Evolutionary conservation across 2,888 invertebrate genomes (phyloP).

Genomic region (Rhodophaea formosa): DNA sequence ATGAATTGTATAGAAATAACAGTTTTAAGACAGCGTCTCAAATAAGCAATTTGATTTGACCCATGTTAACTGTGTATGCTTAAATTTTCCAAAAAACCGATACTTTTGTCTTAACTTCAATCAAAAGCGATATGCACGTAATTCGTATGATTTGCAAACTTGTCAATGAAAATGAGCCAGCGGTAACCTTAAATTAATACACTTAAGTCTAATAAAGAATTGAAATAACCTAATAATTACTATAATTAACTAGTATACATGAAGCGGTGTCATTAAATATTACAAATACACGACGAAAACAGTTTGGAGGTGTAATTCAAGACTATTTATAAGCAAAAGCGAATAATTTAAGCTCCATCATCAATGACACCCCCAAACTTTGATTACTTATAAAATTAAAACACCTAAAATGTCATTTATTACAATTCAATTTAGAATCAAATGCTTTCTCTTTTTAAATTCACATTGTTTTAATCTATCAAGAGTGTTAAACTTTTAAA

Average conservation of each 20-base stretch:
- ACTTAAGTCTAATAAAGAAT: slow-evolving; percentile 43
- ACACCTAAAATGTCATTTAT: slow-evolving; percentile 74
- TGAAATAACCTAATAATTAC: slow-evolving; percentile 37
- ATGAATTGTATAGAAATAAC: no score
- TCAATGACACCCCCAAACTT: slow-evolving; percentile 29
- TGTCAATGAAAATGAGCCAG: slow-evolving; percentile 45
- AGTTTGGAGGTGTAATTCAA: slow-evolving; percentile 10
- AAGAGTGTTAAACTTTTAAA: slow-evolving; percentile 63
- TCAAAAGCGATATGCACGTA: no score
- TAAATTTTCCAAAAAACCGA: no score
- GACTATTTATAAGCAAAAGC: slow-evolving; percentile 18
- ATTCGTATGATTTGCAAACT: no score
- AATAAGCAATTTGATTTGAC: no score
- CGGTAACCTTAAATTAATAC: slow-evolving; percentile 37
- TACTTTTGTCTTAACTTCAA: no score
- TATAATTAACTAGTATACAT: slow-evolving; percentile 34
- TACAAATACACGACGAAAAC: slow-evolving; percentile 25
- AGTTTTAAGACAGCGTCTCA: no score
- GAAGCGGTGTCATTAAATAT: slow-evolving; percentile 22
- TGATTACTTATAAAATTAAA: slow-evolving; percentile 47
- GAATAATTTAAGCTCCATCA: slow-evolving; percentile 12
- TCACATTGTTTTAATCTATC: slow-evolving; percentile 71
- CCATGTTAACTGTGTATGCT: no score
- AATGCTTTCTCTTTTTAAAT: slow-evolving; percentile 74
- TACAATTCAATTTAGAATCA: slow-evolving; percentile 78